Percentiles rank a stretch among this genome's conserved stretches.
These are phyloP conservation scores for Sturnus vulgaris DNA, from an alignment of 2,113 vertebrate genomes.

Conservation along the genomic window DNA sequence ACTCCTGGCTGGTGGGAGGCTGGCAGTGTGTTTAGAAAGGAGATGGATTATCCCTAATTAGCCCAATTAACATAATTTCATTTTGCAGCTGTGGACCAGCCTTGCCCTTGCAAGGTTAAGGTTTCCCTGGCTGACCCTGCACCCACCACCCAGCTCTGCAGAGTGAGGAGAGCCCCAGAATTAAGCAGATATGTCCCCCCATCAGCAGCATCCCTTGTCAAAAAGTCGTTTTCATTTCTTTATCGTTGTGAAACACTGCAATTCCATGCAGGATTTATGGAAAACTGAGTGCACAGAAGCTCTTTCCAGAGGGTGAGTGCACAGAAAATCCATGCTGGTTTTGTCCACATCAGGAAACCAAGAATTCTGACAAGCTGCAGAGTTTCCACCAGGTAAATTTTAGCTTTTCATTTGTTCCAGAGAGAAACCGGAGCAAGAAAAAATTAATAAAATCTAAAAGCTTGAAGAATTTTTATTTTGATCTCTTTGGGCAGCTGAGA, in stretches of 20 bases:
- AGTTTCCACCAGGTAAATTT: neutral
- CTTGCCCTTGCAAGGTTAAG: neutral
- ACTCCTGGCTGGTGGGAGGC: neutral
- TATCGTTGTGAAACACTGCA: neutral
- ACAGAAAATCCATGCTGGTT: rapidly evolving
- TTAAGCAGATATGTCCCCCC: neutral
- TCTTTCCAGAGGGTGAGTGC: neutral
- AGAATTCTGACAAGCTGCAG: neutral
- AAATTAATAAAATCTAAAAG: neutral
- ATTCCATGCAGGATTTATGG: neutral
- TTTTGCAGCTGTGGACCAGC: neutral
- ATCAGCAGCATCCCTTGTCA: neutral
- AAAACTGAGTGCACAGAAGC: neutral
- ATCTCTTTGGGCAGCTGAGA: neutral
- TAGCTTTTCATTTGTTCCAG: neutral
- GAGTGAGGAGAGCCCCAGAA: neutral
- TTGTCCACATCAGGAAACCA: neutral
- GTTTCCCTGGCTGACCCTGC: neutral
- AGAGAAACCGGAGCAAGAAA: neutral
- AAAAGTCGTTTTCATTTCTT: neutral
- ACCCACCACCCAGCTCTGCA: neutral
- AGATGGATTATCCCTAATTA: neutral
- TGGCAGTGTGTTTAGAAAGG: neutral
- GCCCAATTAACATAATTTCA: neutral
- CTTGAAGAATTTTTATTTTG: neutral